Conservation (phyloP, 2,113 vertebrate species). For the Spea bombifrons region DNA sequence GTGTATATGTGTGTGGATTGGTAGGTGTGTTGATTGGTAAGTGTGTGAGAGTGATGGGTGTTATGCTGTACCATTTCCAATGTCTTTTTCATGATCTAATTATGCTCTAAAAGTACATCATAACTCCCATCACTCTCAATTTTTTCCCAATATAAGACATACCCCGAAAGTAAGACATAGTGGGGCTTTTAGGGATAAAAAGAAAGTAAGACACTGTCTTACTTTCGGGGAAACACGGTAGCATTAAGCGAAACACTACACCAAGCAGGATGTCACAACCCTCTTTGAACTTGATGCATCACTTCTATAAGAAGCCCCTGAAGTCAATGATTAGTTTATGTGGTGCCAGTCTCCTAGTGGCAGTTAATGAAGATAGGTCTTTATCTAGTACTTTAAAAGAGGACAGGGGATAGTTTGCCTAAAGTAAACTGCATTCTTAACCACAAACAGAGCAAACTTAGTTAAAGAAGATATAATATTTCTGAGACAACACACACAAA, state of each 20-base stretch:
- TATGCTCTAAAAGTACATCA: no score
- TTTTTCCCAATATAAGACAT: no score
- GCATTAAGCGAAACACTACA: slow-evolving; percentile 74
- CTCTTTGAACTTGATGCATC: slow-evolving; percentile 91
- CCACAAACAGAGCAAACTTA: slow-evolving; percentile 49
- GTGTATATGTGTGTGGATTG: no score
- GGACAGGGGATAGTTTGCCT: slow-evolving; percentile 51
- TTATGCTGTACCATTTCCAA: no score
- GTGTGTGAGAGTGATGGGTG: no score
- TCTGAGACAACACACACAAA: slow-evolving; percentile 46
- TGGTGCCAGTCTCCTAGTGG: slow-evolving; percentile 65
- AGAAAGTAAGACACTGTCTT: no score
- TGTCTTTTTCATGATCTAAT: no score
- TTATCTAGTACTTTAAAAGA: slow-evolving; percentile 58
- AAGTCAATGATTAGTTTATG: slow-evolving; percentile 65
- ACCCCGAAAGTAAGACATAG: no score
- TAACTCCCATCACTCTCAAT: no score
- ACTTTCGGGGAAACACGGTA: no score
- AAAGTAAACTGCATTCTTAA: slow-evolving; percentile 49
- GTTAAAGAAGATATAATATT: slow-evolving; percentile 46
- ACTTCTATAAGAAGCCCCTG: slow-evolving; percentile 69
- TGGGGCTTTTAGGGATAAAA: no score
- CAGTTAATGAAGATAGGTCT: slow-evolving; percentile 66
- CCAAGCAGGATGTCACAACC: slow-evolving; percentile 71
- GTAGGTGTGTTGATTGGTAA: no score